A percentile compares a stretch with the other conserved stretches of the same genome.
Evolutionary conservation across 2,113 vertebrate species (phyloP).

Genomic region (Ranitomeya imitator): DNA sequence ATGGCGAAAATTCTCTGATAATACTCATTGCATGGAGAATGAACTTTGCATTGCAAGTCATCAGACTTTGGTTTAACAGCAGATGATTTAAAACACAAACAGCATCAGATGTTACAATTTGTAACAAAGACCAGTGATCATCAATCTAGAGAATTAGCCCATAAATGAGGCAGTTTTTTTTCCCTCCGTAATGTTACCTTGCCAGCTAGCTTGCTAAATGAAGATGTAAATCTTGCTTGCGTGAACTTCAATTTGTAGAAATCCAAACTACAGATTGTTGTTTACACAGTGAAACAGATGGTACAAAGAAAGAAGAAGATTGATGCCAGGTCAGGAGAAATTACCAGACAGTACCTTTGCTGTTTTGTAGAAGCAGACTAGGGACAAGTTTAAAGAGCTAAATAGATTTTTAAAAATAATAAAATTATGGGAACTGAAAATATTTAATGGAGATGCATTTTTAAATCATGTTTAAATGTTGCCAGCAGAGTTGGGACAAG

Average conservation of each 20-base stretch:
- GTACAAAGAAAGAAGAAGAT: background rate
- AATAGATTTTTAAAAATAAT: background rate
- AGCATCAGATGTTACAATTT: background rate
- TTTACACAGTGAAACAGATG: conserved; percentile 12
- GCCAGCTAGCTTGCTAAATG: background rate
- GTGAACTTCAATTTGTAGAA: background rate
- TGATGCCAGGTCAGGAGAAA: background rate
- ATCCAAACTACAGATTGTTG: background rate
- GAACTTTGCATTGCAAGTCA: background rate
- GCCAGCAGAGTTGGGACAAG: no score
- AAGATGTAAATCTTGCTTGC: background rate
- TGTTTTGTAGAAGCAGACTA: background rate
- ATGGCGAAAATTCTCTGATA: no score
- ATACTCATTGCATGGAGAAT: no score
- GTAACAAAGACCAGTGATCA: background rate
- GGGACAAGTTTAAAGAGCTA: background rate
- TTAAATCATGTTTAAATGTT: no score
- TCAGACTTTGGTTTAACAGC: background rate
- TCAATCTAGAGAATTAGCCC: background rate
- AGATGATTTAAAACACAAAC: background rate
- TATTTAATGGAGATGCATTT: no score
- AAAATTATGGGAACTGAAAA: no score
- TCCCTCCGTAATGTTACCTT: background rate
- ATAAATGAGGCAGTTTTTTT: background rate
- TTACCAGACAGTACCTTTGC: background rate